Conservation (phyloP, 2,113 vertebrate species). For the Tychaedon coryphoeus region DNA sequence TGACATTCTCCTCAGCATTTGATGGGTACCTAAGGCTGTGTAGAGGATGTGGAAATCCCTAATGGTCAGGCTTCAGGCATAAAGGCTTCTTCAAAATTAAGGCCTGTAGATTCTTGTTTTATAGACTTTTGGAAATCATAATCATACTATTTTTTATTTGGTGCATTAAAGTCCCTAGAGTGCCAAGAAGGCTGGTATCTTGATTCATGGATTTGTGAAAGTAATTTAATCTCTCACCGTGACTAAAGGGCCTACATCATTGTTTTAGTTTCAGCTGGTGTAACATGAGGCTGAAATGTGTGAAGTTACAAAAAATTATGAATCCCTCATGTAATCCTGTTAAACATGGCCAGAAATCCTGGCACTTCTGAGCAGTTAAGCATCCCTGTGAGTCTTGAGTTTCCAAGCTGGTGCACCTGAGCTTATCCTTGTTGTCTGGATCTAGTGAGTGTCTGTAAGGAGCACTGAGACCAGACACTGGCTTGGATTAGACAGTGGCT, state of each 20-base stretch:
- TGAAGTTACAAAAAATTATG: not conserved
- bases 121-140: not conserved
- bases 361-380: not conserved
- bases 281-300: not conserved
- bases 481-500: not conserved
- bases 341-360: not conserved
- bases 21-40: not conserved
- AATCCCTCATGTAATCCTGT: not conserved
- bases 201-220: not conserved
- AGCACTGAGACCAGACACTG: not conserved
- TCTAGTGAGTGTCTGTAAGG: not conserved
- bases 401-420: not conserved
- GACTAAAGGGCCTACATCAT: accelerated
- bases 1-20: not conserved
- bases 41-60: not conserved
- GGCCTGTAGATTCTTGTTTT: not conserved
- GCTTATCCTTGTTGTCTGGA: not conserved
- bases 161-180: not conserved
- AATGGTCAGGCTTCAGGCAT: not conserved
- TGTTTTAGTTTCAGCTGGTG: not conserved
- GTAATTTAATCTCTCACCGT: not conserved
- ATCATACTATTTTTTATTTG: not conserved
- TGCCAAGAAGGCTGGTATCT: accelerated
- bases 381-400: not conserved
- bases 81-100: not conserved